Conservation (phyloP, 2,888 invertebrate genomes). For the Rugalucina vietnamica region DNA sequence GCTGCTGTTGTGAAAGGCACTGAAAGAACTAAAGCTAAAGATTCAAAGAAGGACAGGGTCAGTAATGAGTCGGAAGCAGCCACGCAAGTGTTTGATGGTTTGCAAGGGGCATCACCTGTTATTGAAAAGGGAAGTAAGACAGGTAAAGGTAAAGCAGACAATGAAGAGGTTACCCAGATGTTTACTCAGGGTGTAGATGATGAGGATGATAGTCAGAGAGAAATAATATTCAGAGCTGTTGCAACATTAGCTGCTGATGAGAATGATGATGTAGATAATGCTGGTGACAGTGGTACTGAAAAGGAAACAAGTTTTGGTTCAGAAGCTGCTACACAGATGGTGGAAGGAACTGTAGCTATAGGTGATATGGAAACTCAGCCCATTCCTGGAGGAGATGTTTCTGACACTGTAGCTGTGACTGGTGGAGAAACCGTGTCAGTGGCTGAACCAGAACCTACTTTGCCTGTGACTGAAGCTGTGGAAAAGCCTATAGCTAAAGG, state of each 20-base stretch:
- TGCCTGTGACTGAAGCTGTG: not conserved
- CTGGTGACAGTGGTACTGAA: constrained; percentile 5
- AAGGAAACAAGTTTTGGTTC: not conserved
- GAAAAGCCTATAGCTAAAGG: constrained; percentile 4
- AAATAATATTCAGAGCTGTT: not conserved
- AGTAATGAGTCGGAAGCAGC: constrained; percentile 38
- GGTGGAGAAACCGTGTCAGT: not conserved
- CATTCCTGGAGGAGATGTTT: not conserved
- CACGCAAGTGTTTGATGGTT: constrained; percentile 42
- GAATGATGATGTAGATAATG: constrained; percentile 16
- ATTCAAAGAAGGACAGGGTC: not conserved
- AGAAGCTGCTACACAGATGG: constrained; percentile 51
- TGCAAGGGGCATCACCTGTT: not conserved
- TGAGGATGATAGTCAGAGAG: not conserved
- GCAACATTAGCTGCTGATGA: constrained; percentile 32
- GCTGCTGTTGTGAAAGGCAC: not conserved
- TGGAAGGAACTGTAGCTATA: constrained; percentile 33
- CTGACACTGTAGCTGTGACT: not conserved
- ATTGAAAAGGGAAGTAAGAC: not conserved
- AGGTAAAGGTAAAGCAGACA: not conserved
- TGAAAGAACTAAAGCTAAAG: not conserved
- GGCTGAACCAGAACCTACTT: not conserved
- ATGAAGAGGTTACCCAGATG: constrained; percentile 39
- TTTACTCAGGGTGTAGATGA: constrained; percentile 17
- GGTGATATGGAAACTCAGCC: constrained; percentile 15